phyloP scores from a whole-genome alignment of 2,888 invertebrate species.

The Andricus curvator region DNA sequence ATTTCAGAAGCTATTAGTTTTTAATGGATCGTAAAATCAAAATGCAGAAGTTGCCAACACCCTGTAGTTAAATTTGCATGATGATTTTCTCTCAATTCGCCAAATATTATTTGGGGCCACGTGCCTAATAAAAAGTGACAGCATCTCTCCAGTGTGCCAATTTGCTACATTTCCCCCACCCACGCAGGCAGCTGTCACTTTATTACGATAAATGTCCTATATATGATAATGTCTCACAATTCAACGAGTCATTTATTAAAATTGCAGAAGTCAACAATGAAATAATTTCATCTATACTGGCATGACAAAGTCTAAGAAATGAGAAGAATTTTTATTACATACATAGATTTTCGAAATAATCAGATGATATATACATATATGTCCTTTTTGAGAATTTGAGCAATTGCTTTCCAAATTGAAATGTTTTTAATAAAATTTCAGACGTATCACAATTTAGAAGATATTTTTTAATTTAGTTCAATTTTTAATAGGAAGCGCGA shows the following conservation, averaged over 20 bases:
- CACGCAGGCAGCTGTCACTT: not conserved
- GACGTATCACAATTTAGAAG: too few relatives aligned
- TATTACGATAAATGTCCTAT: conserved; percentile 16
- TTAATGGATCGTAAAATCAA: not conserved
- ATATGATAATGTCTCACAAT: not conserved
- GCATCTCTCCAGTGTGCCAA: not conserved
- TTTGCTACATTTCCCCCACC: conserved; percentile 14
- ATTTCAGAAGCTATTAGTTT: not conserved
- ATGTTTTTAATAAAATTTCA: too few relatives aligned
- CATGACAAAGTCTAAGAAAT: not conserved
- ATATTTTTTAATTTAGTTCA: too few relatives aligned
- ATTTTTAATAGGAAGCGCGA: too few relatives aligned
- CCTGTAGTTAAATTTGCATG: not conserved
- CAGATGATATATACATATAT: too few relatives aligned
- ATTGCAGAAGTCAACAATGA: conserved; percentile 8
- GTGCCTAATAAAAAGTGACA: conserved; percentile 32
- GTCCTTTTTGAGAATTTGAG: too few relatives aligned
- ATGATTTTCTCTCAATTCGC: not conserved
- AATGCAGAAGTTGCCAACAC: not conserved
- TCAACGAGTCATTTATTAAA: conserved; percentile 11
- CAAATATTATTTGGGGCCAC: conserved; percentile 5
- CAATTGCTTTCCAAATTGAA: too few relatives aligned
- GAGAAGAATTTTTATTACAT: not conserved
- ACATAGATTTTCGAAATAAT: not conserved
- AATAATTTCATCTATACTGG: not conserved